Base-by-base conservation (phyloP, 2,888 invertebrate genomes). In the Harmothoe impar region DNA sequence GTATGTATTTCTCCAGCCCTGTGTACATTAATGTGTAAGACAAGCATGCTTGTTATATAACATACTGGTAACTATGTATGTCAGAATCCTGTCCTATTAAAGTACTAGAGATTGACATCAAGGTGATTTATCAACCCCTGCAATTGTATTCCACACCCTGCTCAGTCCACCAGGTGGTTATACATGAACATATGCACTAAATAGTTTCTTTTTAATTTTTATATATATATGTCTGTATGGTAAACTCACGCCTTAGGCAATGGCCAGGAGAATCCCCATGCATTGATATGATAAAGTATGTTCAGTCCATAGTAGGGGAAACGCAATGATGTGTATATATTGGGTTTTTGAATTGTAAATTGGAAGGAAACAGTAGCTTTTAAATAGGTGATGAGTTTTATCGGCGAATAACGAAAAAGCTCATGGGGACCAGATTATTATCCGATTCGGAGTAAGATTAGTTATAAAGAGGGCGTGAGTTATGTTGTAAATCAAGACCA, bases 251-350 rank as follows among this genome's bases (percentile, higher is more conserved):
- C 72, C 72, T 72, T 29, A 29, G 25, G 15, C 15, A 15, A 62
- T 62, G 43, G 43, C 10, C 43, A 43, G 43, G n/a, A 72, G 72
- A 77, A 25, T 17, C 25, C 25, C 29, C 77, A 29, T 77, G 29
- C 31, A 77, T 17, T 77, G 77, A 77, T 77, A 77, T 77, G 15
- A 25, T 17, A 31, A 29, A 77, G 77, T 25, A 29, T 77, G 77
- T 77, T 77, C 77, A 77, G 29, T n/a, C 20, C n/a, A n/a, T 62
- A 62, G 62, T 62, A 5, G n/a, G 62, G 62, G 62, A n/a, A 20
- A 81, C 20, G 81, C 20, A 35, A 81, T 81, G 81, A 81, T 81
- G 33, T 81, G 81, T 81, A 81, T 81, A 81, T 81, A 81, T 81
- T 81, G 81, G 81, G 43, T 43, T 20, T 81, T 25, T 81, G 81